Base-by-base conservation (phyloP, 2,113 vertebrate species). In the Pungitius pungitius region DNA sequence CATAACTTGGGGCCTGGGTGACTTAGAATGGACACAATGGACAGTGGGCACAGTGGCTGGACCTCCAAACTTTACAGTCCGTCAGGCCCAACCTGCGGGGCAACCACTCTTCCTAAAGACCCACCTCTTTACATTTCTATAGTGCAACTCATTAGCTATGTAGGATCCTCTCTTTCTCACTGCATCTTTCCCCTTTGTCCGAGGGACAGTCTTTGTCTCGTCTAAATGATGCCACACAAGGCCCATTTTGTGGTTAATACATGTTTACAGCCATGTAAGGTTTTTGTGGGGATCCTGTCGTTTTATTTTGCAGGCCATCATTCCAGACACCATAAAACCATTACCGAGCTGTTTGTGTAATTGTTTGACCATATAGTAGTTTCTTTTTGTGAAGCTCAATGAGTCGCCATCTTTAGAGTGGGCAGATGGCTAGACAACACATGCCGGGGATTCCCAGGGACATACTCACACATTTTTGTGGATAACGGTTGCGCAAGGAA, bases 171-270 rank as follows among this genome's bases (percentile, higher is more conserved):
- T 94, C 92, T 95, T 96, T 94, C 93, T 94, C 92, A 90, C 69
- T 61, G 90, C 80, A 91, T 90, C 87, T 89, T 93, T 92, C 93
- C 92, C 91, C 93, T 93, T 95, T 95, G 93, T 94, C 89, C 80
- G 81, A 92, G 87, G 87, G 82, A 85, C 73, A n/a, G 85, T 90
- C 95, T 95, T 95, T 94, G 92, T 95, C 91, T 91, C 84, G 78
- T 93, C 91, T 94, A 95, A 95, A 94, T 95, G 91, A 94, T 94
- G 90, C 93, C 89, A 94, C 95, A 95, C 94, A 93, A 94, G 94
- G 87, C 93, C 94, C 90, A 95, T 94, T 94, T 96, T 95, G 93
- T 95, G 96, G 95, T 96, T 96, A 95, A 96, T 97, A 96, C 95
- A 95, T 95, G 95, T 97, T 96, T 97, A 96, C 92, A 94, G 91